Percentiles rank a stretch among this genome's conserved stretches.
Evolutionary conservation across 2,888 invertebrate species (phyloP).

Genomic region (Trilocha varians): DNA sequence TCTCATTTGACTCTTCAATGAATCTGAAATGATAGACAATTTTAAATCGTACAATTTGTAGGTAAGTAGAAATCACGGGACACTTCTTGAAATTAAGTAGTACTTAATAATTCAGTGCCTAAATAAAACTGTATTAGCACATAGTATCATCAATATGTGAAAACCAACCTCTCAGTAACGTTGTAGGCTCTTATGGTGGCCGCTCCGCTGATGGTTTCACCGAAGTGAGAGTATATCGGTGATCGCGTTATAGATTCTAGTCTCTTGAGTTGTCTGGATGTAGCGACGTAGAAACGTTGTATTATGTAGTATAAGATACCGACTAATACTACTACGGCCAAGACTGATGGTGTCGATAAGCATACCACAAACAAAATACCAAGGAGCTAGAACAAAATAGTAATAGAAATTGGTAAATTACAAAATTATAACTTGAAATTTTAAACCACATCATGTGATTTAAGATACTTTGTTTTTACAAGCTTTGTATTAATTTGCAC

Average conservation of each 20-base stretch:
- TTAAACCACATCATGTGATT: too few species aligned
- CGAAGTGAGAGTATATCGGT: constrained; percentile 97
- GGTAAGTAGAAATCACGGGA: too few species aligned
- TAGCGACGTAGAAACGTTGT: constrained; percentile 94
- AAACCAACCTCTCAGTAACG: constrained; percentile 76
- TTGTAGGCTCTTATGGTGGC: constrained; percentile 90
- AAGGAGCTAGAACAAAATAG: constrained; percentile 74
- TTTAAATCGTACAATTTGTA: too few species aligned
- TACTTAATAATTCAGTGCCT: too few species aligned
- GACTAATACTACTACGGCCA: constrained; percentile 85
- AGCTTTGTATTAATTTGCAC: too few species aligned
- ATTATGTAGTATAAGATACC: constrained; percentile 87
- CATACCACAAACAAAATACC: constrained; percentile 91
- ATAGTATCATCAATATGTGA: too few species aligned
- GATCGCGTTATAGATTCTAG: constrained; percentile 94
- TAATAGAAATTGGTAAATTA: constrained; percentile 27
- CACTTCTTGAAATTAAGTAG: too few species aligned
- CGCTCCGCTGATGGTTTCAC: constrained; percentile 92
- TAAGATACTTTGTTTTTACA: too few species aligned
- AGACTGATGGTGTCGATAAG: constrained; percentile 87
- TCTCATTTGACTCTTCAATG: constrained; percentile 87
- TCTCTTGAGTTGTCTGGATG: constrained; percentile 94
- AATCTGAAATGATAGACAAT: constrained; percentile 72
- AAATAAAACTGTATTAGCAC: too few species aligned
- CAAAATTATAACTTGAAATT: constrained; percentile 27